A percentile compares a stretch with the other conserved stretches of the same genome.
These are phyloP conservation scores for human DNA, from an alignment of 2,113 vertebrate genomes.

Conservation along the genomic window DNA sequence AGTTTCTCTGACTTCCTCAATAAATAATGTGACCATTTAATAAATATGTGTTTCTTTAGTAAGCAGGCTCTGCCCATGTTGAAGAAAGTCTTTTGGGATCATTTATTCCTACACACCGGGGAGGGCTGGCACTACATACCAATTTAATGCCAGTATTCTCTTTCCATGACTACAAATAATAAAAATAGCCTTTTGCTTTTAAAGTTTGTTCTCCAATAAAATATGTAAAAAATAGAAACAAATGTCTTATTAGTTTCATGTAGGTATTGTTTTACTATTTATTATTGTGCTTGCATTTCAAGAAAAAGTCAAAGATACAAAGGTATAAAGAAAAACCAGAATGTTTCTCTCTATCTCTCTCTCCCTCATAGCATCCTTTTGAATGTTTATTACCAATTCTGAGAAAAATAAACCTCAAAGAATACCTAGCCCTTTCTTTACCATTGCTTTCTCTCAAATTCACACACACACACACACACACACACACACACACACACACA, in stretches of 20 bases:
- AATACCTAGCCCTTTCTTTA: not conserved
- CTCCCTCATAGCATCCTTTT: not conserved
- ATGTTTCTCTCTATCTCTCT: not conserved
- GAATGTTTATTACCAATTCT: not conserved
- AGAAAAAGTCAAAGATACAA: not conserved
- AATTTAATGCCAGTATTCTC: not conserved
- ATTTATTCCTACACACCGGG: not conserved
- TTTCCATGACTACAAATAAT: not conserved
- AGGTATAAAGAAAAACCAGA: not conserved
- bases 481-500: not conserved
- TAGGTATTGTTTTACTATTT: not conserved
- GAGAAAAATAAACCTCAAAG: not conserved
- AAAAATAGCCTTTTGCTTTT: not conserved
- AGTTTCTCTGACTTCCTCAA: not conserved
- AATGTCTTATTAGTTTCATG: not conserved
- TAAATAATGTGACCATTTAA: not conserved
- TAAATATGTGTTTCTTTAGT: not conserved
- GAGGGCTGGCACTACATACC: not conserved
- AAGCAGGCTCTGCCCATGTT: not conserved
- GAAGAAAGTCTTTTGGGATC: not conserved
- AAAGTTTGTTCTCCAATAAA: not conserved
- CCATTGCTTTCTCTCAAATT: not conserved
- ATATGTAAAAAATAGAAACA: not conserved
- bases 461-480: not conserved
- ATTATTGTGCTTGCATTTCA: not conserved